A percentile compares a stretch with the other conserved stretches of the same genome.
These are phyloP conservation scores for Omphaloscelis lunosa DNA, from an alignment of 2,888 invertebrate genomes.

Conservation along the genomic window DNA sequence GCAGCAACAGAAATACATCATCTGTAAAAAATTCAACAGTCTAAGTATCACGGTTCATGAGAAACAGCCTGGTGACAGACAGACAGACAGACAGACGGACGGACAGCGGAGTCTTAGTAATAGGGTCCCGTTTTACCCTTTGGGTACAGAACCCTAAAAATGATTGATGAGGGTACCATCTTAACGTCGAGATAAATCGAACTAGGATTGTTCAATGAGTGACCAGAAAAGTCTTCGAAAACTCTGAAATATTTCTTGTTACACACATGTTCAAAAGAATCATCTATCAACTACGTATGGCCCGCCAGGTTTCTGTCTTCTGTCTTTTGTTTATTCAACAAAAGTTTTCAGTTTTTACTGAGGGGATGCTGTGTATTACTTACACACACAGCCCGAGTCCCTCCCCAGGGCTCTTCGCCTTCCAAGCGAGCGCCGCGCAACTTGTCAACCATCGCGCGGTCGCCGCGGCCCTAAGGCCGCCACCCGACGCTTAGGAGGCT, in stretches of 20 bases:
- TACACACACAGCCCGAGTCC: conserved; percentile 28
- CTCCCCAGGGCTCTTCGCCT: conserved; percentile 23
- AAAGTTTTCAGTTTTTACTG: neutral
- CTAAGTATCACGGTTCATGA: too few relatives aligned
- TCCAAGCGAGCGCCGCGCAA: conserved; percentile 26
- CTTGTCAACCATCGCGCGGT: neutral
- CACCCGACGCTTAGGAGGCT: conserved; percentile 25
- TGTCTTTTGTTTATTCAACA: neutral
- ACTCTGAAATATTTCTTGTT: conserved; percentile 16
- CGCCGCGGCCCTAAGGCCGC: conserved; percentile 17
- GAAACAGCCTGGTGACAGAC: too few relatives aligned
- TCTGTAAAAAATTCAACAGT: too few relatives aligned
- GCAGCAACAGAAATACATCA: too few relatives aligned
- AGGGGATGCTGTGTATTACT: conserved; percentile 17
- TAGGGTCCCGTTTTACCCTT: too few relatives aligned
- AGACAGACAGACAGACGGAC: too few relatives aligned
- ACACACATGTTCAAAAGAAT: too few relatives aligned
- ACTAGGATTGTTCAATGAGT: conserved; percentile 16
- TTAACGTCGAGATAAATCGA: conserved; percentile 17
- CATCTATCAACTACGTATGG: neutral
- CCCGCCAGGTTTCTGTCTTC: neutral
- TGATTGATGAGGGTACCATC: neutral
- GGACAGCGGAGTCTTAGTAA: too few relatives aligned
- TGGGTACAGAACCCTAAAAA: too few relatives aligned
- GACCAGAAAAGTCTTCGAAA: conserved; percentile 13